Evolutionary conservation across 2,113 vertebrate species (phyloP).

Genomic region (Epinephelus moara): DNA sequence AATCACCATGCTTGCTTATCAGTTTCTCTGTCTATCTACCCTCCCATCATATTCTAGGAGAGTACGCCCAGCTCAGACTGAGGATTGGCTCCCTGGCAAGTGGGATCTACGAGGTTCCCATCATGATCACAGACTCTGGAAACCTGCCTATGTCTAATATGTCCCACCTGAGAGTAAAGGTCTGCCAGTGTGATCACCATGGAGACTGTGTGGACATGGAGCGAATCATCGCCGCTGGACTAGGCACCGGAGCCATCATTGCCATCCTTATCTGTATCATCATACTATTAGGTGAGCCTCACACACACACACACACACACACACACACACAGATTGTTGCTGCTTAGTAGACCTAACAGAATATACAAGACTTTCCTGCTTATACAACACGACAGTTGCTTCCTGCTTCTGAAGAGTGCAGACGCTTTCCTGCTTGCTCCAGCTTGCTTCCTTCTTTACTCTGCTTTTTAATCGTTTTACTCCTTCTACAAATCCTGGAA

Average conservation of each 20-base stretch:
- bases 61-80: slow-evolving; percentile 92
- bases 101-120: slow-evolving; percentile 93
- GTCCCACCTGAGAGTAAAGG: slow-evolving; percentile 93
- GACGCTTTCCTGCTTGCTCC: no score
- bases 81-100: slow-evolving; percentile 91
- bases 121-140: slow-evolving; percentile 96
- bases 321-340: not conserved
- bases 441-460: no score
- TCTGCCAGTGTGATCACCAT: slow-evolving; percentile 96
- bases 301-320: not conserved
- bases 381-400: no score
- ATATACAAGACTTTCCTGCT: no score
- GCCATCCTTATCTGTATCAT: slow-evolving; percentile 98
- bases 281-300: slow-evolving; percentile 92
- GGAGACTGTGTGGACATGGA: slow-evolving; percentile 96
- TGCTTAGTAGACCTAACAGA: no score
- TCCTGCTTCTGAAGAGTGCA: no score
- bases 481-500: no score
- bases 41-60: slow-evolving; percentile 80
- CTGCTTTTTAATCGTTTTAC: no score
- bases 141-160: slow-evolving; percentile 95
- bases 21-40: not conserved
- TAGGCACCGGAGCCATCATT: slow-evolving; percentile 96
- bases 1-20: not conserved
- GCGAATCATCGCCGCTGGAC: slow-evolving; percentile 92